These are phyloP conservation scores for Xestia sexstrigata DNA, from an alignment of 2,888 invertebrate species.

Conservation along the genomic window DNA sequence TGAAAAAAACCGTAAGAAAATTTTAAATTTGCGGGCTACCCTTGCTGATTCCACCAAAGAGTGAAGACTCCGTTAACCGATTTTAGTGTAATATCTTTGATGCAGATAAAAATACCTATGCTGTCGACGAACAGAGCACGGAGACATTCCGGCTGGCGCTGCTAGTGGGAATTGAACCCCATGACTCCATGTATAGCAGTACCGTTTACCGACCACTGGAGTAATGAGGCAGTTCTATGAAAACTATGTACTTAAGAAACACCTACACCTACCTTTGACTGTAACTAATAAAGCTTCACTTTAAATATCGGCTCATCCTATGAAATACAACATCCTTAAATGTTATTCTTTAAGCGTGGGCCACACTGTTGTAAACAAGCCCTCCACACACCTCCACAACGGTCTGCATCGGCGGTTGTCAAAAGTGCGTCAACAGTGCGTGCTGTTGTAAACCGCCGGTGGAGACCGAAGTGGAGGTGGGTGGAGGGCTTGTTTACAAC, in stretches of 20 bases:
- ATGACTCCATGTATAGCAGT: neutral
- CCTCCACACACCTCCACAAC: too few relatives aligned
- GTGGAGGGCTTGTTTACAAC: too few relatives aligned
- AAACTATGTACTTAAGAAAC: neutral
- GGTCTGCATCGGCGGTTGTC: too few relatives aligned
- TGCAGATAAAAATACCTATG: too few relatives aligned
- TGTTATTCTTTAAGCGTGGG: neutral
- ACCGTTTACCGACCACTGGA: neutral
- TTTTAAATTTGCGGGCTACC: too few relatives aligned
- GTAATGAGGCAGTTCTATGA: neutral
- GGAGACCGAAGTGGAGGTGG: too few relatives aligned
- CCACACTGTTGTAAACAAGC: too few relatives aligned
- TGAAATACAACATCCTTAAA: neutral
- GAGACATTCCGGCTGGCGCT: rapidly evolving
- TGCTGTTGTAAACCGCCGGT: too few relatives aligned
- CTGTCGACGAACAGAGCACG: neutral
- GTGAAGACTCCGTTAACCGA: neutral
- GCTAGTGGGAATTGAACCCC: neutral
- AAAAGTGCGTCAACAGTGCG: too few relatives aligned
- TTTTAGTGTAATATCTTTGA: too few relatives aligned
- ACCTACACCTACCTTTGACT: neutral
- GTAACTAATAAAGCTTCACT: neutral
- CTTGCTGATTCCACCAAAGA: too few relatives aligned
- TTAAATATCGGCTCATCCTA: neutral
- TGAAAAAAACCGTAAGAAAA: too few relatives aligned